Evolutionary conservation across 2,888 invertebrate species (phyloP).

Genomic region (Nephrotoma flavescens): DNA sequence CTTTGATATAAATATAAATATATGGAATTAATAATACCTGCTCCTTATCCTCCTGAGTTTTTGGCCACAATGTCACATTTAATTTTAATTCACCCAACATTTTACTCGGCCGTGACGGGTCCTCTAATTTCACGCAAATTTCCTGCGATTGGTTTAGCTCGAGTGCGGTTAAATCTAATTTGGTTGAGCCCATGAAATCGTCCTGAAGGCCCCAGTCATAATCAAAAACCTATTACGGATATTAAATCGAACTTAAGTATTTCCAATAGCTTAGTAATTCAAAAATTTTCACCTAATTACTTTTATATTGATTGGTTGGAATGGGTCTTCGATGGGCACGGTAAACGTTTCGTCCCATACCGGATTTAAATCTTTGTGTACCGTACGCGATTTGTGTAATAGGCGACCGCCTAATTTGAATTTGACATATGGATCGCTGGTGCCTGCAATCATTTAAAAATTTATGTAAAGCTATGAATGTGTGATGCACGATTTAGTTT

Average conservation of each 20-base stretch:
- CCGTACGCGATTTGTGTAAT: slow-evolving; percentile 85
- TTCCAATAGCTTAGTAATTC: neutral
- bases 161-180: slow-evolving; percentile 66
- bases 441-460: slow-evolving; percentile 41
- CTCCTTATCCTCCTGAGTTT: slow-evolving; percentile 87
- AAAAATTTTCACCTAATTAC: slow-evolving; percentile 33
- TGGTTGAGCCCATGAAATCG: slow-evolving; percentile 93
- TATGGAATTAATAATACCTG: slow-evolving; percentile 41
- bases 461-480: neutral
- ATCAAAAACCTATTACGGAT: slow-evolving; percentile 61
- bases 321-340: slow-evolving; percentile 82
- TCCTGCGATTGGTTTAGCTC: slow-evolving; percentile 67
- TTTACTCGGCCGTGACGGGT: slow-evolving; percentile 48
- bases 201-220: slow-evolving; percentile 96
- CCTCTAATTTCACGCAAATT: slow-evolving; percentile 62
- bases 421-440: slow-evolving; percentile 96
- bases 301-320: slow-evolving; percentile 71
- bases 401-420: slow-evolving; percentile 78
- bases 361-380: slow-evolving; percentile 89
- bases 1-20: neutral
- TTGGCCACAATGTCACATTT: slow-evolving; percentile 76
- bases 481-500: neutral
- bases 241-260: neutral
- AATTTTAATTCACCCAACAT: slow-evolving; percentile 76
- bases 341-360: slow-evolving; percentile 97